Evolutionary conservation across 2,113 vertebrate genomes (phyloP).

Genomic region (Embiotoca jacksoni): DNA sequence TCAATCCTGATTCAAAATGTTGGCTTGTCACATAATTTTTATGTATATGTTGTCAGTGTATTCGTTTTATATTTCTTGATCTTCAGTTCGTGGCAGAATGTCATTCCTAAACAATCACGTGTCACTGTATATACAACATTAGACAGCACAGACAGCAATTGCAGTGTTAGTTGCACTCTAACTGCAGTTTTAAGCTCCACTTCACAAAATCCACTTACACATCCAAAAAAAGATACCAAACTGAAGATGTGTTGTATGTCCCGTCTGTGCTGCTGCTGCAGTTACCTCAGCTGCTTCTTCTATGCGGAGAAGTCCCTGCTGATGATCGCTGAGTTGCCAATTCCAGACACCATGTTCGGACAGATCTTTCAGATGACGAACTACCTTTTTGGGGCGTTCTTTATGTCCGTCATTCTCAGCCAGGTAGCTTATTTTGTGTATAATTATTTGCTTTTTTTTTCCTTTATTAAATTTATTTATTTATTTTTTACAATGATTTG

Average conservation of each 20-base stretch:
- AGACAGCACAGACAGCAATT: background rate
- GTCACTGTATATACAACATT: background rate
- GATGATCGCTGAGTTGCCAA: slow-evolving; percentile 85
- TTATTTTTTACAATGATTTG: background rate
- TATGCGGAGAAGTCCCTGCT: slow-evolving; percentile 86
- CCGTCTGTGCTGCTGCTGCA: slow-evolving; percentile 70
- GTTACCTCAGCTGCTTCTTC: slow-evolving; percentile 87
- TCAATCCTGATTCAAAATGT: too few relatives aligned
- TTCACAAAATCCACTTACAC: background rate
- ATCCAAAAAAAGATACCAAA: background rate
- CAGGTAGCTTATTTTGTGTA: slow-evolving; percentile 78
- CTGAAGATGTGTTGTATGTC: slow-evolving; percentile 27
- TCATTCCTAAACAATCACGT: background rate
- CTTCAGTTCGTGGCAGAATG: background rate
- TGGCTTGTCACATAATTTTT: too few relatives aligned
- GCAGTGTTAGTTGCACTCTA: too few relatives aligned
- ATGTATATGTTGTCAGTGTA: too few relatives aligned
- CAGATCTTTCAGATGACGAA: slow-evolving; percentile 87
- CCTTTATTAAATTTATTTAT: background rate
- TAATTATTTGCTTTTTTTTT: background rate
- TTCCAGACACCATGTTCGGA: slow-evolving; percentile 82
- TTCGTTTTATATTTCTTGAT: too few relatives aligned
- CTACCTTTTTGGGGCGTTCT: slow-evolving; percentile 85
- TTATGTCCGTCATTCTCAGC: slow-evolving; percentile 84
- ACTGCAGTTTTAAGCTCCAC: background rate